Conservation (phyloP, 1,140 invertebrate species). For the Cyrtorhinus lividipennis region DNA sequence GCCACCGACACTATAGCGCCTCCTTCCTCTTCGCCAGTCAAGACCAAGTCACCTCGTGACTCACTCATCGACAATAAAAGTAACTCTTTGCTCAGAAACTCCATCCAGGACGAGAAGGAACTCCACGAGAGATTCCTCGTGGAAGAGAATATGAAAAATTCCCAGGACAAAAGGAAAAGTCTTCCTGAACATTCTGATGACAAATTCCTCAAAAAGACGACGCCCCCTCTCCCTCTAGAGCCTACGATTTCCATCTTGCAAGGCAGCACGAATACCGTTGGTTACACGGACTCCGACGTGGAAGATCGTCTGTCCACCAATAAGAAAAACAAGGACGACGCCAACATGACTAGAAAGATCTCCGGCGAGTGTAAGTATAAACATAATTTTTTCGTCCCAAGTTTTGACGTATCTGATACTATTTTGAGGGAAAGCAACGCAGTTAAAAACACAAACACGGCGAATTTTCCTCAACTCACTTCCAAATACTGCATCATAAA, state of each 20-base stretch:
- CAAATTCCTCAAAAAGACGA: not conserved
- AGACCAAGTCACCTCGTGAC: not conserved
- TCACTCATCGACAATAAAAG: not conserved
- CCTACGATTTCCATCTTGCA: not conserved
- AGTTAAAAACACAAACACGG: too few relatives aligned
- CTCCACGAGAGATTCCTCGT: not conserved
- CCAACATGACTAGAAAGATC: conserved; percentile 19
- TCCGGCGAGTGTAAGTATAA: conserved; percentile 21
- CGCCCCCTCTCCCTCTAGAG: not conserved
- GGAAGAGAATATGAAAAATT: not conserved
- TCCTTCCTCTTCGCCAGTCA: not conserved
- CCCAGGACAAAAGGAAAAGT: not conserved
- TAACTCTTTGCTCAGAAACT: not conserved
- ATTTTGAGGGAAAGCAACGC: too few relatives aligned
- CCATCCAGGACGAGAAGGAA: not conserved
- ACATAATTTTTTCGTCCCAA: not conserved
- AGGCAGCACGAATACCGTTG: not conserved
- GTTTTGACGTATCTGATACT: too few relatives aligned
- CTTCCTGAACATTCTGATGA: not conserved
- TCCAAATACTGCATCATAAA: too few relatives aligned
- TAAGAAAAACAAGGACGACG: conserved; percentile 20
- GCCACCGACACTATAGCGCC: conserved; percentile 17
- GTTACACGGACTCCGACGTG: not conserved
- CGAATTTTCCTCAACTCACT: too few relatives aligned
- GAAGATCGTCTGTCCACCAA: conserved; percentile 1